These are phyloP conservation scores for Dolichomitus sp. DNA, from an alignment of 2,888 invertebrate genomes.

Conservation along the genomic window DNA sequence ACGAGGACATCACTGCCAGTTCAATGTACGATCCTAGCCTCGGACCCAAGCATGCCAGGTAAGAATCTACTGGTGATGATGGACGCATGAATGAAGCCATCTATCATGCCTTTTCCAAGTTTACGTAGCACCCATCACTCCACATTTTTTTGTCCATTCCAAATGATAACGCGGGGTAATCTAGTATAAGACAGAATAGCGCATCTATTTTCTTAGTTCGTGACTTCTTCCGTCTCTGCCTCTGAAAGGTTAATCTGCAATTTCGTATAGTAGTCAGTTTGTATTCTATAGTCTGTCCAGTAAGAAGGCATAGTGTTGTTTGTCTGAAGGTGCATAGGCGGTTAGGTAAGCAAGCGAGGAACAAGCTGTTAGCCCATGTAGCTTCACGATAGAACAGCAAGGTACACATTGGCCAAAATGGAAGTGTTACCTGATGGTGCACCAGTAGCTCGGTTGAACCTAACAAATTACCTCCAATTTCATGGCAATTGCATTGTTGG, in stretches of 20 bases:
- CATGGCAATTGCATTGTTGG: constrained; percentile 78
- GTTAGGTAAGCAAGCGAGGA: constrained; percentile 15
- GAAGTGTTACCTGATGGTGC: constrained; percentile 66
- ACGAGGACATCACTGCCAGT: constrained; percentile 85
- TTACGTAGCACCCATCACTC: neutral
- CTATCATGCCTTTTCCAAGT: neutral
- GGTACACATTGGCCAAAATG: constrained; percentile 49
- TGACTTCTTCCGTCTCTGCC: neutral
- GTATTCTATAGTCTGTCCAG: constrained; percentile 12
- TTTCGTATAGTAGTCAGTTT: constrained; percentile 17
- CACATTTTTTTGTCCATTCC: neutral
- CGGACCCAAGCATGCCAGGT: constrained; percentile 84
- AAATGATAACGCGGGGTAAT: neutral
- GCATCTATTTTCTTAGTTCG: neutral
- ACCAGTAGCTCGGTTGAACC: constrained; percentile 40
- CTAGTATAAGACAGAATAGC: neutral
- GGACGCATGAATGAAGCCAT: neutral
- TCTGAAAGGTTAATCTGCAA: neutral
- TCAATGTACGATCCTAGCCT: constrained; percentile 84
- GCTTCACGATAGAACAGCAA: constrained; percentile 40
- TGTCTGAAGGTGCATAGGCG: constrained; percentile 9
- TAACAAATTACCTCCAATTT: constrained; percentile 84
- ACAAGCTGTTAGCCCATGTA: constrained; percentile 29
- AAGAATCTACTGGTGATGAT: constrained; percentile 53
- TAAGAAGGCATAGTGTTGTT: constrained; percentile 17